Base-by-base conservation (phyloP, 2,888 invertebrate genomes). In the Ferrisia virgata region DNA sequence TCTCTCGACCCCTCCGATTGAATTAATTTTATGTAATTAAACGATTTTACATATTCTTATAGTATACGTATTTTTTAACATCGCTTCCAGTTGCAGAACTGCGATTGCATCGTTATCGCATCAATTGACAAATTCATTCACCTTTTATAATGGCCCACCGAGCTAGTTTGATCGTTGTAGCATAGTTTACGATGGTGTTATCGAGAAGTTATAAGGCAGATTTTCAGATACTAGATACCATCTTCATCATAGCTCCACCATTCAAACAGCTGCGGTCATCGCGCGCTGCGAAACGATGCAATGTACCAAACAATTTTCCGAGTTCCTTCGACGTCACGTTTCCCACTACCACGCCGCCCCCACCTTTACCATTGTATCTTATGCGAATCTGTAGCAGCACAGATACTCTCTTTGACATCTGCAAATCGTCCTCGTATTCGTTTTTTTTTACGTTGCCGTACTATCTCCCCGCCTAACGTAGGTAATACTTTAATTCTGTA, bases 261-360 rank as follows among this genome's bases (percentile, higher is more conserved):
- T 1, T 6, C 0, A 15, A 69, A 69, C 69, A 33, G 33, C 28
- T 69, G 69, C 69, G 69, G 69, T 69, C 69, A 69, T 69, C n/a
- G n/a, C n/a, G n/a, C n/a, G n/a, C n/a, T n/a, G n/a, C n/a, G n/a
- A n/a, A n/a, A n/a, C n/a, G n/a, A n/a, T n/a, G n/a, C n/a, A n/a
- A n/a, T n/a, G n/a, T n/a, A n/a, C 72, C 18, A 31, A 69, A 76
- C 36, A 18, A 76, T 76, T 76, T 76, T 76, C 36, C 72, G 36
- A 72, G 0, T 8, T 36, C 1, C 9, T n/a, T 3, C 58, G 47
- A 4, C 47, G 13, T 4, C 13, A 18, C 47, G 47, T 13, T 47
- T 3, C 47, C 47, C 13, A 3, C 36, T 36, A 22, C 8, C 53
- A 53, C 53, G 53, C 22, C 53, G 15, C 47, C 8, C 22, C 22